These are phyloP conservation scores for Epinephelus lanceolatus DNA, from an alignment of 2,113 vertebrate species.

Conservation along the genomic window DNA sequence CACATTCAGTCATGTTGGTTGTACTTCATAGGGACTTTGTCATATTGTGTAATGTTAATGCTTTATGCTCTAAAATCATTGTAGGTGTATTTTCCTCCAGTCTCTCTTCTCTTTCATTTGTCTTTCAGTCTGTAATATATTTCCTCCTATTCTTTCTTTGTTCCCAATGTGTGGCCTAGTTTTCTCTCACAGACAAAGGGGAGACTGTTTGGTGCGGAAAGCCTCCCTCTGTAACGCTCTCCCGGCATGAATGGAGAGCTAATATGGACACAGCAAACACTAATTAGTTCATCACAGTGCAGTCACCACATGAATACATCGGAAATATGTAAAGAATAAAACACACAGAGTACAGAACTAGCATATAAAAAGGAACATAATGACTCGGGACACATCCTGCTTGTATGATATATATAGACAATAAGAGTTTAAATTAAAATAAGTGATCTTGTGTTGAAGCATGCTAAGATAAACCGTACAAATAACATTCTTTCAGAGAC, in stretches of 20 bases:
- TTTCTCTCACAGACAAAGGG: constrained; percentile 50
- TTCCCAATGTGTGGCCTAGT: constrained; percentile 39
- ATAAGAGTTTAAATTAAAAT: no score
- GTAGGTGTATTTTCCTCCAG: background rate
- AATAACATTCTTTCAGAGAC: background rate
- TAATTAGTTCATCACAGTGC: background rate
- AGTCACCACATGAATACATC: background rate
- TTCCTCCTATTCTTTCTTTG: constrained; percentile 4
- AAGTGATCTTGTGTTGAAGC: no score
- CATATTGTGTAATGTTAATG: constrained; percentile 12
- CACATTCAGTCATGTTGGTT: background rate
- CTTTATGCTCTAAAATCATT: constrained; percentile 10
- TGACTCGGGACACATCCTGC: background rate
- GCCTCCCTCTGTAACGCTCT: background rate
- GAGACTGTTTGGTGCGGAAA: constrained; percentile 16
- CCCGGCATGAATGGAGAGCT: constrained; percentile 6
- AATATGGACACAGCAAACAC: constrained; percentile 7
- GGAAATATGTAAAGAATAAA: background rate
- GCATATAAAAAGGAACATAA: background rate
- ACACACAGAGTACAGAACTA: background rate
- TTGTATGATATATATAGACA: background rate
- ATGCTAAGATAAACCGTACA: background rate
- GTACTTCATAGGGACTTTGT: constrained; percentile 24
- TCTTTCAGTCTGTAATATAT: background rate
- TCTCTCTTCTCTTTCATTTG: background rate